Evolutionary conservation across 2,888 invertebrate genomes (phyloP).

Genomic region (Tupiocoris notatus): DNA sequence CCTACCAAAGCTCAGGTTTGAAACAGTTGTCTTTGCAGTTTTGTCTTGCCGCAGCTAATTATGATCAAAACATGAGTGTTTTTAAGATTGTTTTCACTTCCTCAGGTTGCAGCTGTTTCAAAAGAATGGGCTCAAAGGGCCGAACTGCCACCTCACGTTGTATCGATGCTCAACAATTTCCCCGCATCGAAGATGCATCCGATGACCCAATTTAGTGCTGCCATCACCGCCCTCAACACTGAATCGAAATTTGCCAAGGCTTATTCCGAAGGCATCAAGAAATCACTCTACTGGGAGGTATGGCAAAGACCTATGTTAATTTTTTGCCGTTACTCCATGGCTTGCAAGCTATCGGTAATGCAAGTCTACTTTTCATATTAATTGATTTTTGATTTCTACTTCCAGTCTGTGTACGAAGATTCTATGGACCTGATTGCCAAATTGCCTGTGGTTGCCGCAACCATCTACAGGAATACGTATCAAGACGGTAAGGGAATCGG

Average conservation of each 20-base stretch:
- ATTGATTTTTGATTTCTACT: no score
- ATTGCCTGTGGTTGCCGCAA: slow-evolving; percentile 88
- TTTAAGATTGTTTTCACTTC: no score
- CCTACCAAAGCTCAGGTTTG: slow-evolving; percentile 75
- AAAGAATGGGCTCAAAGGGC: slow-evolving; percentile 85
- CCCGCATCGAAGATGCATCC: slow-evolving; percentile 81
- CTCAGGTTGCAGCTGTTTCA: slow-evolving; percentile 70
- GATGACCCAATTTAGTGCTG: slow-evolving; percentile 91
- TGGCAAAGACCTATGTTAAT: no score
- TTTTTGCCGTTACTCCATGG: no score
- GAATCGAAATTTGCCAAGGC: slow-evolving; percentile 91
- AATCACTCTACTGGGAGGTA: slow-evolving; percentile 86
- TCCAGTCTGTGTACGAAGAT: slow-evolving; percentile 79
- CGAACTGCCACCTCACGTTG: slow-evolving; percentile 89
- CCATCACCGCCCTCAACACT: slow-evolving; percentile 85
- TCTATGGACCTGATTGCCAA: slow-evolving; percentile 94
- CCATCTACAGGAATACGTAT: slow-evolving; percentile 84
- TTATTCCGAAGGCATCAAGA: slow-evolving; percentile 83
- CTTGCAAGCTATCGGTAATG: no score
- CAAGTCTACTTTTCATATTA: no score
- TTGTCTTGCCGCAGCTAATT: no score
- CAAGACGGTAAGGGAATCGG: slow-evolving; percentile 82
- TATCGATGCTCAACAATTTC: slow-evolving; percentile 87
- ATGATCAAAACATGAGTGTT: no score
- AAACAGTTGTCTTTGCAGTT: no score